These are phyloP conservation scores for Noctilio leporinus DNA, from an alignment of 2,113 vertebrate genomes.

Conservation along the genomic window DNA sequence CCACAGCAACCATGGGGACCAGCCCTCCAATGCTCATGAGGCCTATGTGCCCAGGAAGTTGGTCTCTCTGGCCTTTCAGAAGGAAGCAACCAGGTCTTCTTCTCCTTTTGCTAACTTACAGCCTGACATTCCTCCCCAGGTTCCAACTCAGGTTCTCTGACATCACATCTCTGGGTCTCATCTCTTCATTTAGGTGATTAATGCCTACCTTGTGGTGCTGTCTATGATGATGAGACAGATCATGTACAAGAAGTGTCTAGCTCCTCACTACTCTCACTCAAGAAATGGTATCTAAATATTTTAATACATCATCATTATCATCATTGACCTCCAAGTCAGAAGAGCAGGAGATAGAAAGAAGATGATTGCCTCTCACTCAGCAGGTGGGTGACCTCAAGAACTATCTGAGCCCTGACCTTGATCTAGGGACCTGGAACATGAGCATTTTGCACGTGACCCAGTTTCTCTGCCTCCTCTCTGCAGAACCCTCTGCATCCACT, in stretches of 20 bases:
- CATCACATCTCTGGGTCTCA: fast-evolving
- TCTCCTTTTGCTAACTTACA: background rate
- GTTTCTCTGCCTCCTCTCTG: background rate
- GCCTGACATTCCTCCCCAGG: background rate
- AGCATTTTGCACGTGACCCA: background rate
- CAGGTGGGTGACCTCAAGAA: background rate
- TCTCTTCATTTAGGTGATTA: too few relatives aligned
- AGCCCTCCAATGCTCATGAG: background rate
- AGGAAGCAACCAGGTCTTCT: background rate
- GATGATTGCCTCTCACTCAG: background rate
- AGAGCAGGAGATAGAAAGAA: background rate
- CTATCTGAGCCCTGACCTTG: background rate
- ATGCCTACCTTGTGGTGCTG: background rate
- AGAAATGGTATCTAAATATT: background rate
- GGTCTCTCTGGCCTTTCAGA: background rate
- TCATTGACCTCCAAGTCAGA: background rate
- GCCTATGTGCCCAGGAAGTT: background rate
- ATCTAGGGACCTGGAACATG: too few relatives aligned
- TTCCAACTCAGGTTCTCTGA: background rate
- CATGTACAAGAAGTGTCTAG: background rate
- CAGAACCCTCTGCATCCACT: background rate
- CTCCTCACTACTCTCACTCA: background rate
- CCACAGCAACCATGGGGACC: background rate
- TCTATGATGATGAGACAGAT: background rate
- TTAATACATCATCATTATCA: background rate